Base-by-base conservation (phyloP, 53 echinoderm and acorn worm species). In the Arbacia lixula region DNA sequence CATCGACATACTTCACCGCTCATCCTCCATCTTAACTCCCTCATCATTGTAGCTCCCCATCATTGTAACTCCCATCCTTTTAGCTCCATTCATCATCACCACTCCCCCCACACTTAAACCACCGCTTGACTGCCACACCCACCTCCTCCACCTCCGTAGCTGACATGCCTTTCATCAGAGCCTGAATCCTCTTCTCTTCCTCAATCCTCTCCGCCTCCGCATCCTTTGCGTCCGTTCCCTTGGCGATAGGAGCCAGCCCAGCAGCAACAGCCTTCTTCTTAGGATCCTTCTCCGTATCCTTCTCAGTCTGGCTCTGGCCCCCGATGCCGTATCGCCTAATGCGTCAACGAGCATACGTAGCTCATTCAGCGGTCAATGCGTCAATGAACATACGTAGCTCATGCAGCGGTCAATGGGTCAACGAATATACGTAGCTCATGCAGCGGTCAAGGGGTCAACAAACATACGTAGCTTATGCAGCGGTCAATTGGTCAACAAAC, bases 151-250 rank as follows among this genome's bases (percentile, higher is more conserved):
- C 71, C 36, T 96, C 91, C 60, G 88, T 95, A 17, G 86, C 86
- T 38, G 92, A 85, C 85, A 99, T 87, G 31, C 94, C 99, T 35
- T 89, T 99, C 99, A 99, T 99, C 63, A 99, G 54, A 16, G 88
- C 94, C 90, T 99, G 90, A 67, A 99, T 99, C 55, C 88, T 89
- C 63, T 92, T 99, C 76, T 95, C 95, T 33, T 95, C 95, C 32
- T 65, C 64, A n/a, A 88, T 87, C 33, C 86, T 89, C 29, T 88
- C 88, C 38, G 88, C 92, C 66, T 99, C 94, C 5, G 84, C 64
- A 19, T 75, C 89, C 36, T 89, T 88, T n/a, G 86, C 86, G 6
- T 74, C 75, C 30, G 46, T 86, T 22, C 63, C 66, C 65, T 89
- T 83, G 89, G 77, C 60, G 27, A 78, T 86, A 2, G 88, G 68